Evolutionary conservation across 2,113 vertebrate genomes (phyloP), one percentile per base, ranked within the genome.

Genomic region (Miniopterus natalensis): DNA sequence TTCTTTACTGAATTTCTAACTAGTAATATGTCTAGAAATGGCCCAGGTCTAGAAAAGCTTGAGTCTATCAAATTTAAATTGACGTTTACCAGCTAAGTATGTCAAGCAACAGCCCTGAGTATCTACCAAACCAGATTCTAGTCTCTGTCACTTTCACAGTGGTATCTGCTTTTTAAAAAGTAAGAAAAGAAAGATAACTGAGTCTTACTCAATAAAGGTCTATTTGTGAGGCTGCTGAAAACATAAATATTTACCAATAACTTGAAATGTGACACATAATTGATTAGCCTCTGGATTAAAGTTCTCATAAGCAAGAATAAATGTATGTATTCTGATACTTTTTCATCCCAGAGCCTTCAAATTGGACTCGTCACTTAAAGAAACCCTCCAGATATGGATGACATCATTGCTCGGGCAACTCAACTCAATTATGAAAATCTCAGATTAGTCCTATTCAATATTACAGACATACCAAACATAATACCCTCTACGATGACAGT

Each of bases 341-440:
- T 84, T 84, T 95, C 81, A 78, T 94, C 88, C 71, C 6, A 77
- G 47, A 93, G 92, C 40, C 74, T 86, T 96, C 78, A 91, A 51
- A 85, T 88, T 66, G 90, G 88, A 90, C 74, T 78, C 15, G 0
- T 87, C 83, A 90, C 75, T 85, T 95, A 92, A 96, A 88, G 84
- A 97, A 90, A 93, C 42, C 66, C 65, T 96, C 74, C 51, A 96
- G 84, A 95, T 92, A 88, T 3, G 20, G 96, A 59, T 0, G 13
- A 49, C 65, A 87, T 75, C 80, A 92, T 6, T 73, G 75, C 55
- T 94, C 18, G 0, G 25, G 61, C 80, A 92, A 87, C 66, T 45
- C 42, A 66, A 89, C 74, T 95, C 66, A 90, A 95, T 95, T 92
- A 93, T 81, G 51, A 95, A 88, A 95, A 95, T 94, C 94, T 95